These are phyloP conservation scores for Schizothorax lantsangensis DNA, from an alignment of 2,797 vertebrate genomes.

Conservation along the genomic window DNA sequence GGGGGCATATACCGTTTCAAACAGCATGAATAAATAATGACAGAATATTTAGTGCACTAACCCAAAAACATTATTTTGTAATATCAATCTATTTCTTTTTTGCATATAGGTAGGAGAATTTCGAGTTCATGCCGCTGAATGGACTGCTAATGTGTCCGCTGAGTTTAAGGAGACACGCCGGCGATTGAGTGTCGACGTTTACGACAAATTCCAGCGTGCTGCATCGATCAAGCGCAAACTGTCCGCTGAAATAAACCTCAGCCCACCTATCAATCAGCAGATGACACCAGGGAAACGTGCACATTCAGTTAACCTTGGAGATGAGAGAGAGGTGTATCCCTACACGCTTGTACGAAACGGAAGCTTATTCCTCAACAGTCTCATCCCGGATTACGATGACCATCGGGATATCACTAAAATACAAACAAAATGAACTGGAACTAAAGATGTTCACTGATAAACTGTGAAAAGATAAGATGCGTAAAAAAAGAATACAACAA, in stretches of 20 bases:
- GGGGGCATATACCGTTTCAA: not conserved
- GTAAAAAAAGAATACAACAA: not conserved
- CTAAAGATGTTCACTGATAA: not conserved
- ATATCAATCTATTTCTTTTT: not conserved
- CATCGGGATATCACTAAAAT: conserved; percentile 88
- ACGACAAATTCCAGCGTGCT: conserved; percentile 96
- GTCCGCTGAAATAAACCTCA: conserved; percentile 90
- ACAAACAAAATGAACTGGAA: conserved; percentile 79
- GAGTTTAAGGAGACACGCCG: conserved; percentile 98
- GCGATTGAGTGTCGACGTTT: conserved; percentile 95
- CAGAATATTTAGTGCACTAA: not conserved
- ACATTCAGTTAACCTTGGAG: conserved; percentile 89
- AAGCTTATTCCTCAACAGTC: conserved; percentile 95
- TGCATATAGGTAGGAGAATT: conserved; percentile 93
- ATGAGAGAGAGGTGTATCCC: conserved; percentile 86
- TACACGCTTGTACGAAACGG: conserved; percentile 87
- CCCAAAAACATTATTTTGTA: not conserved
- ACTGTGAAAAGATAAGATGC: not conserved
- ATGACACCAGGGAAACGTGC: conserved; percentile 93
- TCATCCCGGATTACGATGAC: conserved; percentile 90
- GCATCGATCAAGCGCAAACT: conserved; percentile 97
- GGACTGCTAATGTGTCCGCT: conserved; percentile 96
- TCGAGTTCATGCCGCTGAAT: conserved; percentile 94
- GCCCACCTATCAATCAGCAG: conserved; percentile 80
- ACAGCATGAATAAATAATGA: not conserved